A percentile compares a stretch with the other conserved stretches of the same genome.
Evolutionary conservation across 2,797 vertebrate species (phyloP).

Genomic region (Miopithecus talapoin): DNA sequence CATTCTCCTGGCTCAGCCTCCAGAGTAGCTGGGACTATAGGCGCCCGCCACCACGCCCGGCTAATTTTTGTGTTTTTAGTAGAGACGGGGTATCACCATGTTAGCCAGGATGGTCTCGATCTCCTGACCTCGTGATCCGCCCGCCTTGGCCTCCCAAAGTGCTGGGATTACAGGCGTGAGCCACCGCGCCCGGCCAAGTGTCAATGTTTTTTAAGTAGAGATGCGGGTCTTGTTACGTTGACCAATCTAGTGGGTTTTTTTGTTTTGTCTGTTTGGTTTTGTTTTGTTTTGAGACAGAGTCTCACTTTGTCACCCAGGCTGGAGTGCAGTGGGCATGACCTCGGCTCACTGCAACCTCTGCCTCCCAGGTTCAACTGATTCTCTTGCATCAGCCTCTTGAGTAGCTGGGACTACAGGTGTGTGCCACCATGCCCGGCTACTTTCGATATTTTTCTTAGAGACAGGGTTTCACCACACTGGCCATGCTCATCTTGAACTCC

Average conservation of each 20-base stretch:
- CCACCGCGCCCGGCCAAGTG: not conserved
- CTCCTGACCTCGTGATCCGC: too few relatives aligned
- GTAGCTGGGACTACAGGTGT: not conserved
- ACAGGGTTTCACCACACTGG: not conserved
- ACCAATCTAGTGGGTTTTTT: not conserved
- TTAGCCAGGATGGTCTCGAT: too few relatives aligned
- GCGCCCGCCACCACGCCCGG: accelerated
- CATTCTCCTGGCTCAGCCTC: too few relatives aligned
- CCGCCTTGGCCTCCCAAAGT: too few relatives aligned
- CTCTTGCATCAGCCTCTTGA: not conserved
- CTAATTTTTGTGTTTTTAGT: too few relatives aligned
- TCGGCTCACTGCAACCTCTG: not conserved
- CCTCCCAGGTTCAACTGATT: not conserved
- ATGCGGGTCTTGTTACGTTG: not conserved
- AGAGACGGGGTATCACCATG: too few relatives aligned
- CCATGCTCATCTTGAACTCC: not conserved
- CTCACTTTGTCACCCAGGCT: not conserved
- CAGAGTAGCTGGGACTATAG: too few relatives aligned
- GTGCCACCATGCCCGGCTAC: not conserved
- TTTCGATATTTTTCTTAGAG: not conserved
- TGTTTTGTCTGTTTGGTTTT: too few relatives aligned
- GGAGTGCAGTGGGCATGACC: not conserved
- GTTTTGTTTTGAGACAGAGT: not conserved
- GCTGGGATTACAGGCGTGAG: too few relatives aligned
- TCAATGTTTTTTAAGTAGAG: not conserved